Evolutionary conservation across 1,140 invertebrate species (phyloP).

Genomic region (Trissolcus basalis): DNA sequence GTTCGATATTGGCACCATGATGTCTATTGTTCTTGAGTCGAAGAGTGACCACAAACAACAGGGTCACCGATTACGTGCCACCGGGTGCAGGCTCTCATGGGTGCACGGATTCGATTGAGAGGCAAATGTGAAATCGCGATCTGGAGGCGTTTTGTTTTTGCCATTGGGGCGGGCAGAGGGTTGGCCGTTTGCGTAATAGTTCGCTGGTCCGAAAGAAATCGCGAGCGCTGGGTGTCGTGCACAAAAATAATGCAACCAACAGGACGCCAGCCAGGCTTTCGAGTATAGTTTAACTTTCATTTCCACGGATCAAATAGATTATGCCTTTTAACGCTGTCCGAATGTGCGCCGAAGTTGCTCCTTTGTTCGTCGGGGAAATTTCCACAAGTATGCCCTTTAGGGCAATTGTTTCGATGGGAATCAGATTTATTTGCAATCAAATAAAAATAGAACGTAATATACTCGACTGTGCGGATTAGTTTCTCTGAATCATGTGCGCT

Average conservation of each 20-base stretch:
- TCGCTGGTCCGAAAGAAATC: constrained; percentile 72
- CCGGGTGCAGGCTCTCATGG: constrained; percentile 62
- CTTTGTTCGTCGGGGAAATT: no score
- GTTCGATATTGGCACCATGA: constrained; percentile 54
- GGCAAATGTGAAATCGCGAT: constrained; percentile 65
- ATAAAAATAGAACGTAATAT: no score
- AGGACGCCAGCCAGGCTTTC: constrained; percentile 8
- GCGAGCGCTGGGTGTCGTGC: constrained; percentile 41
- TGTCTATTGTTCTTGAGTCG: constrained; percentile 42
- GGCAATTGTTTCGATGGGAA: no score
- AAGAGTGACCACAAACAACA: constrained; percentile 75
- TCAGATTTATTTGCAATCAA: no score
- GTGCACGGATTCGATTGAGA: constrained; percentile 66
- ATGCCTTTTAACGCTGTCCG: no score
- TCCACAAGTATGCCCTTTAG: no score
- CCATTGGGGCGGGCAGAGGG: constrained; percentile 72
- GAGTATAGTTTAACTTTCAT: no score
- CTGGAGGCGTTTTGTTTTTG: constrained; percentile 76
- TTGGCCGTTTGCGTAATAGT: constrained; percentile 72
- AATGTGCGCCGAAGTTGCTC: no score
- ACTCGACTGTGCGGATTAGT: no score
- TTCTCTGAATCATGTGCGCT: no score
- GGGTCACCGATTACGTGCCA: constrained; percentile 69
- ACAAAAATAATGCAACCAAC: constrained; percentile 23
- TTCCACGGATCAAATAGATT: no score